Base-by-base conservation (phyloP, 2,113 vertebrate species). In the Brienomyrus brachyistius region DNA sequence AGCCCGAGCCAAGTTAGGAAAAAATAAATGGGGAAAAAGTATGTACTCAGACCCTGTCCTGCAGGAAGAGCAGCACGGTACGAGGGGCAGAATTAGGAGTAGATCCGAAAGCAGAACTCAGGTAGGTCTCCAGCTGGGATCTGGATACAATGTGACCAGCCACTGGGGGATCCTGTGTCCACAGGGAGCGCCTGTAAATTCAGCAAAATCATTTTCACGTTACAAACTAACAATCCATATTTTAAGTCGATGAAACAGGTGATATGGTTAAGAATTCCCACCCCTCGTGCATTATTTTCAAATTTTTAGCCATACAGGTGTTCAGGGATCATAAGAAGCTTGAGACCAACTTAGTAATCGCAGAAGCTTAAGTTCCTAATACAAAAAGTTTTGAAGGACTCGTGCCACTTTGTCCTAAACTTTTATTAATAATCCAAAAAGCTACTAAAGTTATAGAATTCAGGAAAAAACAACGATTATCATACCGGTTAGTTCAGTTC, bases 1-100 rank as follows among this genome's bases (percentile, higher is more conserved):
- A 52, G 27, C 27, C 51, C 40, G 48, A 19, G 50, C 21, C 4
- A 86, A 86, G 19, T 86, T 23, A 23, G 56, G 31, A 35, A 87
- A 35, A 52, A 31, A 52, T 27, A 10, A 51, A 11, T 51, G 27
- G 10, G 31, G 4, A 7, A 77, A 15, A 87, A 40, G 50, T 35
- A 17, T 54, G 27, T 56, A 8, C 17, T 35, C 50, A 56, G 1
- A 98, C 97, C 96, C 97, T 96, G 90, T 97, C 97, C 91, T 98
- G 96, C 70, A 95, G 95, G 91, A 98, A 97, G 5, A 98, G 89
- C 90, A 98, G 92, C 89, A 97, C 95, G 0, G 96, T 98, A 88
- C 94, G 95, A 56, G 97, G 94, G 0, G 95, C 96, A 0, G 93
- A 92, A 70, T 92, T 92, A 52, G 97, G 94, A 0, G 95, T 31